A percentile compares a stretch with the other conserved stretches of the same genome.
Conservation (phyloP, 2,113 vertebrate genomes). For the Gymnarchus niloticus region DNA sequence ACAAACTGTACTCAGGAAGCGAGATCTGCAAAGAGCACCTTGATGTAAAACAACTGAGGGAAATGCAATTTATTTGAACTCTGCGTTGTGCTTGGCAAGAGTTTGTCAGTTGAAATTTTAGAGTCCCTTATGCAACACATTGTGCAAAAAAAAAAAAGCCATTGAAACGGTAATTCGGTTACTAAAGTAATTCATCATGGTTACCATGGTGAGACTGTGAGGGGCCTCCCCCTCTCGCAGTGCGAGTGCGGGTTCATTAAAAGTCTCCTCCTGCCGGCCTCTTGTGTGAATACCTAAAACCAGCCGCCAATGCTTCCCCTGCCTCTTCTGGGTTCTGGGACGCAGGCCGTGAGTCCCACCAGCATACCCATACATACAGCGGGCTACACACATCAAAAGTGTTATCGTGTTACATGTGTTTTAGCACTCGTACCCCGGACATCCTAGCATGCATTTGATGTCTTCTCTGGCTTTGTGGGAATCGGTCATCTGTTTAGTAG, state of each 20-base stretch:
- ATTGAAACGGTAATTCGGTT: not conserved
- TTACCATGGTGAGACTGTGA: not conserved
- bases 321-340: constrained; percentile 43
- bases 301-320: too few species aligned
- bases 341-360: constrained; percentile 43
- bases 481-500: constrained; percentile 20
- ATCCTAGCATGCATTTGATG: constrained; percentile 43
- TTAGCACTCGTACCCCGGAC: constrained; percentile 29
- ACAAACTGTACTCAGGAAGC: not conserved
- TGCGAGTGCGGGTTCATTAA: too few species aligned
- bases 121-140: not conserved
- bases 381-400: too few species aligned
- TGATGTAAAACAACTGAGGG: not conserved
- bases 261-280: too few species aligned
- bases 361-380: constrained; percentile 19
- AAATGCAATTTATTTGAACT: not conserved
- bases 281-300: too few species aligned
- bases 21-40: not conserved
- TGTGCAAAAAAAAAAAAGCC: not conserved
- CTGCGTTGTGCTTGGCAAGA: not conserved
- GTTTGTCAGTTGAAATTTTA: not conserved
- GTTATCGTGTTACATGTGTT: not conserved
- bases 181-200: not conserved
- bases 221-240: too few species aligned
- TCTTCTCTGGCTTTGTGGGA: constrained; percentile 30